Base-by-base conservation (phyloP, 1,140 invertebrate species). In the Phocides pigmalion region DNA sequence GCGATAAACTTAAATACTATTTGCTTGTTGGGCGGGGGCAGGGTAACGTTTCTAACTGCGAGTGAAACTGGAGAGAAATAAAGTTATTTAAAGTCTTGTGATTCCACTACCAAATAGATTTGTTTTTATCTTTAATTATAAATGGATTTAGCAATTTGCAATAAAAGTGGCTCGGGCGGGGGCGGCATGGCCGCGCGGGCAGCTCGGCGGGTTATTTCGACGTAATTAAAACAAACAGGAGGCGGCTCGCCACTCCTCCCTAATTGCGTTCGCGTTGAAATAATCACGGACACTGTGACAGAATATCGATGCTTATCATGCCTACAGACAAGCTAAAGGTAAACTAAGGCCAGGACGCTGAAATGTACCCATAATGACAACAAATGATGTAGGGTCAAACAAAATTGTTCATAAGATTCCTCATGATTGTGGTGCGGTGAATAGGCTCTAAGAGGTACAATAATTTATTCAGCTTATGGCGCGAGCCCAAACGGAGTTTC, bases 221-320 rank as follows among this genome's bases (percentile, higher is more conserved):
- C 79, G 87, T 89, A 90, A 90, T 90, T 89, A 90, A 90, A 90
- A 89, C 87, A 87, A 90, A 90, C 87, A 90, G 82, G 81, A 87
- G 80, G 72, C 82, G 79, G 82, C 77, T 79, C 72, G 75, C 75
- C 81, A 87, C 84, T 87, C 86, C 83, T 87, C 82, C 82, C 81
- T 89, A 87, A 89, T 90, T 90, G 86, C 82, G 84, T 87, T 83
- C 82, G 79, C 79, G 80, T 87, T 87, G 79, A 87, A 89, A 85
- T 90, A 90, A 89, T 90, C 82, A 89, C 80, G 74, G 75, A 66
- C 70, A 82, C 83, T 81, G 71, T 78, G 70, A 82, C 75, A 78
- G 68, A 72, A 76, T 72, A 75, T 72, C 73, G 72, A 76, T 61
- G 53, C 64, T 68, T 62, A 75, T 69, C 66, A 35, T 66, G 25